phyloP scores from a whole-genome alignment of 2,797 vertebrate species.

The Telmatherina bonti region DNA sequence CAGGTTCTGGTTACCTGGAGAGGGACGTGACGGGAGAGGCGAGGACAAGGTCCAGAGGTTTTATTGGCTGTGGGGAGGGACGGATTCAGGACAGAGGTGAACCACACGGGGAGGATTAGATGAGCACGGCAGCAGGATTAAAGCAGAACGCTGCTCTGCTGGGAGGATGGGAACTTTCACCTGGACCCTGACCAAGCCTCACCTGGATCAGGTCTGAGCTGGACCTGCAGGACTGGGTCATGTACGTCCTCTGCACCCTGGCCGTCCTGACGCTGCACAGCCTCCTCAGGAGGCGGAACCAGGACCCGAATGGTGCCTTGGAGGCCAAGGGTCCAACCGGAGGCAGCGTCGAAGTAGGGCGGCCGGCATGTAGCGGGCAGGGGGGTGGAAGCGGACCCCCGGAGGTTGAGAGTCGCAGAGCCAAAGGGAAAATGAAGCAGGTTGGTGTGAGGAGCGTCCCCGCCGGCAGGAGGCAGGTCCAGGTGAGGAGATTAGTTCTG shows the following conservation, averaged over 20 bases:
- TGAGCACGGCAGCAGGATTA: constrained; percentile 24
- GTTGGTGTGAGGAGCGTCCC: neutral
- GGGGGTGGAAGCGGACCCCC: neutral
- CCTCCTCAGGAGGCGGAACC: constrained; percentile 66
- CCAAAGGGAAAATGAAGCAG: constrained; percentile 9
- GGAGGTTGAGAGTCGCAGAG: neutral
- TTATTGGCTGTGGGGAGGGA: constrained; percentile 41
- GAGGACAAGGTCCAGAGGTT: constrained; percentile 57
- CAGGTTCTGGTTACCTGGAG: constrained; percentile 43
- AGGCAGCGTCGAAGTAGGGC: fast-evolving
- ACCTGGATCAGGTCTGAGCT: neutral
- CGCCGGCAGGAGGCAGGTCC: constrained; percentile 24
- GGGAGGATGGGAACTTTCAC: too few relatives aligned
- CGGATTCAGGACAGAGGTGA: constrained; percentile 30
- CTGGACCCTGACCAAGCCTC: too few relatives aligned
- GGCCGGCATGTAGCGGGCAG: neutral
- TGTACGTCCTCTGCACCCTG: constrained; percentile 81
- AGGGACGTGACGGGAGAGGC: constrained; percentile 16
- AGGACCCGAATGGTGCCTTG: too few relatives aligned
- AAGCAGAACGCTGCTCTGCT: neutral
- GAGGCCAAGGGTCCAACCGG: neutral
- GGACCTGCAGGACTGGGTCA: constrained; percentile 43
- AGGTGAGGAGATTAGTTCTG: constrained; percentile 65
- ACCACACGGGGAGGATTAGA: constrained; percentile 18
- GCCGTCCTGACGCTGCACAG: constrained; percentile 72